phyloP scores from a whole-genome alignment of 2,888 invertebrate genomes.

The Clivina fossor region DNA sequence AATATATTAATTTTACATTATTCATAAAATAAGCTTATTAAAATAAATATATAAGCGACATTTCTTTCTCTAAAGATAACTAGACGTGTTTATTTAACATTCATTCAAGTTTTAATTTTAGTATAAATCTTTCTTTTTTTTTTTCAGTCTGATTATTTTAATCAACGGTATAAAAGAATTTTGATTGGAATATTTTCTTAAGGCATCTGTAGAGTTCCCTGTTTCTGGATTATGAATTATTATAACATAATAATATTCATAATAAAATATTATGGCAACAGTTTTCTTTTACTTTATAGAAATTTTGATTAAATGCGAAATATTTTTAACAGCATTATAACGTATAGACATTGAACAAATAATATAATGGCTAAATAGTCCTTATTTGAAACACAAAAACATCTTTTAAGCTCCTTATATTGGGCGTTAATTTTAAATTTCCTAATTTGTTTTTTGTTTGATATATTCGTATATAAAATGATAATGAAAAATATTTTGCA shows the following conservation, averaged over 20 bases:
- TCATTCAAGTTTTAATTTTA: slow-evolving; percentile 7
- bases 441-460: too few species aligned
- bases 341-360: not conserved
- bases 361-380: too few species aligned
- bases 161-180: slow-evolving; percentile 23
- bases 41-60: slow-evolving; percentile 24
- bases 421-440: too few species aligned
- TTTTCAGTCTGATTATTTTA: slow-evolving; percentile 23
- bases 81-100: slow-evolving; percentile 11
- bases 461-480: too few species aligned
- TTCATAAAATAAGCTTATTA: slow-evolving; percentile 12
- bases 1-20: slow-evolving; percentile 2
- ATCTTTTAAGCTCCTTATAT: too few species aligned
- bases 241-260: slow-evolving; percentile 12
- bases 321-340: slow-evolving; percentile 10
- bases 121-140: slow-evolving; percentile 10
- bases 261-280: slow-evolving; percentile 33
- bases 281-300: slow-evolving; percentile 10
- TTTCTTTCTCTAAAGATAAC: not conserved
- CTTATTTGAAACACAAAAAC: too few species aligned
- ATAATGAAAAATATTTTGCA: too few species aligned
- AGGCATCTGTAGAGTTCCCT: slow-evolving; percentile 35
- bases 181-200: slow-evolving; percentile 28
- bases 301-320: slow-evolving; percentile 25
- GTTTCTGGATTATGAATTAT: slow-evolving; percentile 7